Evolutionary conservation across 1,140 invertebrate genomes (phyloP).

Genomic region (Diorhabda carinulata): DNA sequence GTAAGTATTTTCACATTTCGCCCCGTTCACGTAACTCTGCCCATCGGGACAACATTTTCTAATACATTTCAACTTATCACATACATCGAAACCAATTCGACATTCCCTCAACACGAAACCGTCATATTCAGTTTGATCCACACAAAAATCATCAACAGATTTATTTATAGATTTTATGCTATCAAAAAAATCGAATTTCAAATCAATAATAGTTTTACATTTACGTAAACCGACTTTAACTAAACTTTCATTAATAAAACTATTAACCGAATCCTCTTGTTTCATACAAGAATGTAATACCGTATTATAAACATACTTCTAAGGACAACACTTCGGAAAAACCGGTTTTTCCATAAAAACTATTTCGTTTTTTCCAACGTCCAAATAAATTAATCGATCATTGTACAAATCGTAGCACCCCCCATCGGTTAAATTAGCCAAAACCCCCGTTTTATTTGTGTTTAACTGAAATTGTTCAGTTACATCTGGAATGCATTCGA

Average conservation of each 20-base stretch:
- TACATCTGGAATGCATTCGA: not conserved
- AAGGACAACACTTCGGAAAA: conserved; percentile 38
- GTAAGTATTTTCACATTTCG: conserved; percentile 30
- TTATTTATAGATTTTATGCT: not conserved
- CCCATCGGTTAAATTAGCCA: not conserved
- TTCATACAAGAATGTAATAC: conserved; percentile 26
- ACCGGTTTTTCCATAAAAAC: not conserved
- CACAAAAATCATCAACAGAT: conserved; percentile 21
- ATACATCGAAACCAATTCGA: conserved; percentile 22
- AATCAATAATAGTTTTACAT: conserved; percentile 30
- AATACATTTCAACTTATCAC: conserved; percentile 27
- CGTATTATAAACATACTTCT: conserved; percentile 28
- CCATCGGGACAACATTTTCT: conserved; percentile 38
- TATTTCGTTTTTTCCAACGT: not conserved
- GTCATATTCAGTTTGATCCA: conserved; percentile 24
- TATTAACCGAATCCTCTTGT: conserved; percentile 7
- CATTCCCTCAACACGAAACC: conserved; percentile 29
- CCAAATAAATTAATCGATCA: not conserved
- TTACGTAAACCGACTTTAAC: conserved; percentile 30
- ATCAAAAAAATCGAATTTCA: conserved; percentile 14
- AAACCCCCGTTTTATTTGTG: conserved; percentile 15
- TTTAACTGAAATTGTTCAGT: conserved; percentile 15
- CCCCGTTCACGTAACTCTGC: conserved; percentile 34
- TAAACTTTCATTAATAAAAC: conserved; percentile 24
- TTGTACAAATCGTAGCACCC: not conserved